phyloP scores from a whole-genome alignment of 2,888 invertebrate genomes.

The Ctena decussata region DNA sequence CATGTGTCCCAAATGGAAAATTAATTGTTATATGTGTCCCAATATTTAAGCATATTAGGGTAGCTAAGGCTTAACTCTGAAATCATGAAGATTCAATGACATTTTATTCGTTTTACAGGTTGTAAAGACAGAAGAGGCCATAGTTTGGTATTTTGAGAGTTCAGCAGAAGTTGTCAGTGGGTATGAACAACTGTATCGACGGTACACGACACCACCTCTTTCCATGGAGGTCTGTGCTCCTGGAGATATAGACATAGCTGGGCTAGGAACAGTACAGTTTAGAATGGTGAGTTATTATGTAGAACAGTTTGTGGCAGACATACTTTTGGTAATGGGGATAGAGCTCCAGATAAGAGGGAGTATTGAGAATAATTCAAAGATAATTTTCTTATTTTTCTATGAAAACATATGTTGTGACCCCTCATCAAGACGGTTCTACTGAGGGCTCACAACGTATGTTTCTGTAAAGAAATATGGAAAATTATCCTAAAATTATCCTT shows the following conservation, averaged over 20 bases:
- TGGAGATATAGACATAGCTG: constrained; percentile 46
- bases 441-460: neutral
- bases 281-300: constrained; percentile 62
- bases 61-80: too few relatives aligned
- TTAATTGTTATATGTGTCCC: too few relatives aligned
- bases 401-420: neutral
- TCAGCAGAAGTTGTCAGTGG: constrained; percentile 61
- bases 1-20: too few relatives aligned
- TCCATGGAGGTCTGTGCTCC: constrained; percentile 55
- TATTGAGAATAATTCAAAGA: too few relatives aligned
- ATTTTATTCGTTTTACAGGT: constrained; percentile 41
- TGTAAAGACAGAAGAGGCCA: constrained; percentile 40
- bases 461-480: neutral
- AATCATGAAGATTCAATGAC: too few relatives aligned
- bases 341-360: too few relatives aligned
- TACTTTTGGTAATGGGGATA: too few relatives aligned
- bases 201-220: constrained; percentile 50
- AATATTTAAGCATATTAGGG: too few relatives aligned
- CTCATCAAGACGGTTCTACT: neutral
- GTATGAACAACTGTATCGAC: constrained; percentile 65
- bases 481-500: too few relatives aligned
- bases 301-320: too few relatives aligned
- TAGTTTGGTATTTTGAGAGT: constrained; percentile 64
- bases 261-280: constrained; percentile 60
- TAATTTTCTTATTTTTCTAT: too few relatives aligned